Evolutionary conservation across 2,113 vertebrate species (phyloP), one percentile per base, ranked within the genome.

Genomic region (Peucedramus taeniatus): DNA sequence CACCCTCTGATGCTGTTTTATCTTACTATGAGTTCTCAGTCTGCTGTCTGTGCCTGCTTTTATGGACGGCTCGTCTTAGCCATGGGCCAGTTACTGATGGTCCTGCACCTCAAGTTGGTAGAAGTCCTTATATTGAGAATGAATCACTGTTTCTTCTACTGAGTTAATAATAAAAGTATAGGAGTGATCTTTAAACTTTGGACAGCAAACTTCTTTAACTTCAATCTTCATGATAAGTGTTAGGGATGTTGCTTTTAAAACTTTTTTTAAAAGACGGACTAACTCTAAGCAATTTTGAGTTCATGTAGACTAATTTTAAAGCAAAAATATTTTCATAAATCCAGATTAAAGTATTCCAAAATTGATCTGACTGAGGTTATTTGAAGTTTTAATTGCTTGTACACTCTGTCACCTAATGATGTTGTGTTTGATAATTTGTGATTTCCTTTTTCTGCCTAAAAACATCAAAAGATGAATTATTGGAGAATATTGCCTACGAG

Each of bases 371-470:
- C 18, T 83, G 39, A 82, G 53, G 51, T 94, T 92, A 90, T 87
- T 74, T 83, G 17, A 60, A 93, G 39, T 44, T 86, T 96, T 95
- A 94, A 89, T 96, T 90, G 39, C 50, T 69, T 88, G 13, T 90
- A 22, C 15, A 7, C 14, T 94, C 71, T 82, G 24, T 54, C 87
- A 45, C 27, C 53, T 90, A 91, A 78, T 74, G 74, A 85, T 60
- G 27, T 51, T 61, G 42, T 47, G 3, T 44, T 63, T 82, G 50
- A 61, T 82, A 89, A 87, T 65, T 56, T 76, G 28, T n/a, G 20
- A 88, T 96, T 94, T 95, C 76, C 35, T 96, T 95, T 83, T 93
- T 94, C 97, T 96, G 22, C 63, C 63, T 93, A 69, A 85, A 92
- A 28, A 85, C 49, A 87, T 87, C 50, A 85, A 94, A 81, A 96